Base-by-base conservation (phyloP, 53 echinoderm and acorn worm species). In the Holothuria leucospilota region DNA sequence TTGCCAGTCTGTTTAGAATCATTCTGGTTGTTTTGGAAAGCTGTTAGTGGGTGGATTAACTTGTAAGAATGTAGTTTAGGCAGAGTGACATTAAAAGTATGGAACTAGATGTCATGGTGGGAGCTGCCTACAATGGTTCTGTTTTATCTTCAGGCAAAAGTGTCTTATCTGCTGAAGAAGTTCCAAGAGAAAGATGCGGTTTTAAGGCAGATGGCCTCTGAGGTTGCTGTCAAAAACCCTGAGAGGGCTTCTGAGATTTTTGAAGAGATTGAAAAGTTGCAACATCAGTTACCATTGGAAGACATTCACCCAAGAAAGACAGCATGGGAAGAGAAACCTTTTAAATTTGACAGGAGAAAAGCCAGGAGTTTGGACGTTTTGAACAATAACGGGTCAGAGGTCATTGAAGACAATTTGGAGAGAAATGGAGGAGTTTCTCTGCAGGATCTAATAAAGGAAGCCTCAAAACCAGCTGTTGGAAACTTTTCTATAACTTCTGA, bases 131-230 rank as follows among this genome's bases (percentile, higher is more conserved):
- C 15, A 56, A 16, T 56, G 4, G 18, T 9, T 18, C 56, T 64
- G 21, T 29, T 13, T 46, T 18, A 46, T n/a, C 77, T 61, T 39
- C 86, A 99, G 99, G 99, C 99, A 30, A 99, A 95, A 80, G 92
- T 99, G 7, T 93, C 98, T 20, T 93, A 95, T 68, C 85, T 98
- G 16, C 77, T 89, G 21, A 88, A 95, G 75, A 95, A 99, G 60
- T 99, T 95, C 81, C 91, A 99, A 42, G 95, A 95, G 83, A 67
- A 92, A 39, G 99, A 99, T 63, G 65, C 84, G 6, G 81, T 94
- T 38, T 90, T 99, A 25, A 86, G 90, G 51, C 90, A 86, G 77
- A 81, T 99, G 71, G 92, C 95, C 34, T 84, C 90, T 13, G 95
- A 95, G 67, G 81, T 94, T 21, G 85, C 80, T 11, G 84, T 84